Conservation (phyloP, 2,113 vertebrate genomes). For the Takifugu flavidus region DNA sequence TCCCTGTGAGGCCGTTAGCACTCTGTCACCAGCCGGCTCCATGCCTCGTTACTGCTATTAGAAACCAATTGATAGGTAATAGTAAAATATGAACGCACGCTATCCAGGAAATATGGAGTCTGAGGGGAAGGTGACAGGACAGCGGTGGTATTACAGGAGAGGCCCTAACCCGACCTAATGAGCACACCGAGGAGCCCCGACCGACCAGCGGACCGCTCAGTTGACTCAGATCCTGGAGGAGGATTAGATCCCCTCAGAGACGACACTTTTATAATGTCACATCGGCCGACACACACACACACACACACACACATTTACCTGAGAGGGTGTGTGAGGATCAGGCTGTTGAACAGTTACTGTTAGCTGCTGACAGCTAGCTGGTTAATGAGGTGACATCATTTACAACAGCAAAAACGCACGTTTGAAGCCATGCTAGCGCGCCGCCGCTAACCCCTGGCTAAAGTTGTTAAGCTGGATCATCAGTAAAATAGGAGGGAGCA, state of each 20-base stretch:
- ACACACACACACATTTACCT: too few species aligned
- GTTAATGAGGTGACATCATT: too few species aligned
- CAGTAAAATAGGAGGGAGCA: too few species aligned
- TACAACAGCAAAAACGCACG: too few species aligned
- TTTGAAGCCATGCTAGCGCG: too few species aligned
- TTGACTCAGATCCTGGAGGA: not conserved
- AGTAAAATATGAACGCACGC: constrained; percentile 80
- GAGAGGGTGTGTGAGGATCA: too few species aligned
- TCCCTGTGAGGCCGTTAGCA: constrained; percentile 81
- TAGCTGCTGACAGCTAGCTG: too few species aligned
- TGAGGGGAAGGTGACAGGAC: constrained; percentile 61
- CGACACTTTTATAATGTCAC: not conserved
- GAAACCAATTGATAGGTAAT: constrained; percentile 85
- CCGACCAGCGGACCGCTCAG: not conserved
- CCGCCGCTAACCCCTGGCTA: too few species aligned
- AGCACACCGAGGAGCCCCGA: constrained; percentile 1
- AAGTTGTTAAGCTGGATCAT: too few species aligned
- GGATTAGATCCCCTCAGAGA: not conserved
- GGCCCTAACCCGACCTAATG: not conserved
- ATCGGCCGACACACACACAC: too few species aligned
- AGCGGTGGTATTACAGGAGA: constrained; percentile 7
- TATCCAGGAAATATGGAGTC: constrained; percentile 74
- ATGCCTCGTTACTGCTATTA: constrained; percentile 81
- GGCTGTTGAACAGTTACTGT: too few species aligned
- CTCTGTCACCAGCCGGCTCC: constrained; percentile 79